These are phyloP conservation scores for Plumapathes pennacea DNA, from an alignment of 92 coral and sea anemone species.

Conservation along the genomic window DNA sequence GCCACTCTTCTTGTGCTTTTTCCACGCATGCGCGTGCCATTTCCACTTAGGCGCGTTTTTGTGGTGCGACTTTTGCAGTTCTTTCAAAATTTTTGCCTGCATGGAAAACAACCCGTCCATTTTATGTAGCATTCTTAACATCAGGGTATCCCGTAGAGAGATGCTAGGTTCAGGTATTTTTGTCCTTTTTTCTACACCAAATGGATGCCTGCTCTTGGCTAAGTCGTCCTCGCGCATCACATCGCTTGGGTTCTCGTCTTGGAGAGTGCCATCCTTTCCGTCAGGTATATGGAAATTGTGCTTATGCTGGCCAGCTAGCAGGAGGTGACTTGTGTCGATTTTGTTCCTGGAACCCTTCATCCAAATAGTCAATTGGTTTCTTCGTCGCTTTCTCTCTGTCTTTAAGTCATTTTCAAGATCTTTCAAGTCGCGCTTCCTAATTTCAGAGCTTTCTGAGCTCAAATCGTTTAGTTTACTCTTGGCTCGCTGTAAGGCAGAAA, in stretches of 20 bases:
- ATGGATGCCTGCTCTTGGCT: too few species aligned
- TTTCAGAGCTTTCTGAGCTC: constrained; percentile 39
- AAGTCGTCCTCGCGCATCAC: too few species aligned
- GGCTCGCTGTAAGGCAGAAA: constrained; percentile 83
- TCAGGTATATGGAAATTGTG: too few species aligned
- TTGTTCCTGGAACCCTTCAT: constrained; percentile 76
- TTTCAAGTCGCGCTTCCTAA: constrained; percentile 74
- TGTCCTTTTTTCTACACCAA: constrained; percentile 6
- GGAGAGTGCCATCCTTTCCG: too few species aligned
- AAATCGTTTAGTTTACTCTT: constrained; percentile 57
- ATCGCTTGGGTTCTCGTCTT: too few species aligned
- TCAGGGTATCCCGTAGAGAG: constrained; percentile 2
- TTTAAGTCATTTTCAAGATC: constrained; percentile 62
- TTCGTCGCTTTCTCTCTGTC: constrained; percentile 27
- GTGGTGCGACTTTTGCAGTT: constrained; percentile 45
- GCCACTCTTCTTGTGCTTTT: too few species aligned
- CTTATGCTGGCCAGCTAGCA: too few species aligned
- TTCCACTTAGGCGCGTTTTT: not conserved
- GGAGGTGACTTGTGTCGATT: constrained; percentile 70
- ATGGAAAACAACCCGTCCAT: constrained; percentile 68
- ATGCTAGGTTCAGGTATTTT: constrained; percentile 1
- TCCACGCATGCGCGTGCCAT: too few species aligned
- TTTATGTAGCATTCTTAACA: constrained; percentile 41
- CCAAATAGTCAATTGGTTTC: constrained; percentile 81
- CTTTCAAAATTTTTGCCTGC: constrained; percentile 55